phyloP scores from a whole-genome alignment of 2,797 vertebrate genomes.

The Parauchenoglanis ngamensis region DNA sequence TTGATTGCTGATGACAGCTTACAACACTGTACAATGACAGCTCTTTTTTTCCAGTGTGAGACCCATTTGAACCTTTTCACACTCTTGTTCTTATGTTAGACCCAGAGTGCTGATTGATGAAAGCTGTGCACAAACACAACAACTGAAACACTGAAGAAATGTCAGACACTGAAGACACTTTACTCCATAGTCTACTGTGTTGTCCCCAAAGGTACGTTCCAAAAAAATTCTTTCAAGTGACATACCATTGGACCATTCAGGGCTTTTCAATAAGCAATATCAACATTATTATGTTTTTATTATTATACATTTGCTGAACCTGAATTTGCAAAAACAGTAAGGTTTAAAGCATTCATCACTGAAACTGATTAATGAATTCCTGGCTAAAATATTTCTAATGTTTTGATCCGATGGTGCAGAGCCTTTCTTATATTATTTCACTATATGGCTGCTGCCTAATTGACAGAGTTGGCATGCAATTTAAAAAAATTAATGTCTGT shows the following conservation, averaged over 20 bases:
- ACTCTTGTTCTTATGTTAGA: slow-evolving; percentile 11
- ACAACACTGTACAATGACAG: slow-evolving; percentile 34
- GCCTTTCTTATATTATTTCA: not conserved
- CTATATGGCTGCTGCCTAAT: not conserved
- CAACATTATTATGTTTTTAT: not conserved
- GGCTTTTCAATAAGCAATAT: slow-evolving; percentile 1
- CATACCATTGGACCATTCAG: not conserved
- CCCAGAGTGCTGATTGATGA: slow-evolving; percentile 12
- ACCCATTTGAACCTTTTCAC: slow-evolving; percentile 32
- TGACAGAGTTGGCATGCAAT: not conserved
- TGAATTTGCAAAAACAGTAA: not conserved
- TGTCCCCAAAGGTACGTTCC: not conserved
- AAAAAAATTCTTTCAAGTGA: slow-evolving; percentile 5
- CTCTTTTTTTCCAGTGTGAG: slow-evolving; percentile 43
- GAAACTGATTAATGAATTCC: not conserved
- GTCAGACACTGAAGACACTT: slow-evolving; percentile 2
- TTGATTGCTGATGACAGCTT: slow-evolving; percentile 51
- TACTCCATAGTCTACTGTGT: not conserved
- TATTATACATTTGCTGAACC: not conserved
- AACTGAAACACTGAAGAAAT: slow-evolving; percentile 45
- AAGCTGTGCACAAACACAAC: slow-evolving; percentile 25
- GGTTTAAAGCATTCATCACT: not conserved
- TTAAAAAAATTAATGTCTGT: not conserved
- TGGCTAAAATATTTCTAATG: not conserved
- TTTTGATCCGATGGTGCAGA: not conserved